Percentiles rank a stretch among this genome's conserved stretches.
Conservation (phyloP, 2,113 vertebrate genomes). For the Microcebus murinus region DNA sequence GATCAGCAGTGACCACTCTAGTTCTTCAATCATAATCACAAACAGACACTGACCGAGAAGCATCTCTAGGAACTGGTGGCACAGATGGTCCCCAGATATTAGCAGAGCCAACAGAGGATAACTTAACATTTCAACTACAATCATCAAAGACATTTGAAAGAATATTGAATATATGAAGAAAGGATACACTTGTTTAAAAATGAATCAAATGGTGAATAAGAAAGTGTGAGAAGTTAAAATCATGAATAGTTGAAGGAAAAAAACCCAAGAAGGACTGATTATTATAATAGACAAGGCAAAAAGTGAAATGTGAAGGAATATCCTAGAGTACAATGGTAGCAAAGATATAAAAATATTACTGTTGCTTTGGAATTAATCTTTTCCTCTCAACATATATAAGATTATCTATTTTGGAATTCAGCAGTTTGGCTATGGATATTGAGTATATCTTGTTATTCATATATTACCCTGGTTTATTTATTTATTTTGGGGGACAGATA, state of each 20-base stretch:
- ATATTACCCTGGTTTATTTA: not conserved
- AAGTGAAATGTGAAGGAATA: not conserved
- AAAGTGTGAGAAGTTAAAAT: not conserved
- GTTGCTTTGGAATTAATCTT: not conserved
- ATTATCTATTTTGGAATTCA: not conserved
- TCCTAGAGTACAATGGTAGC: not conserved
- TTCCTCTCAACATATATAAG: not conserved
- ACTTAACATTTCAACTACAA: not conserved
- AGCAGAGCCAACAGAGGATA: not conserved
- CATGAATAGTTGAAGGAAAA: not conserved
- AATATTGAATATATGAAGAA: not conserved
- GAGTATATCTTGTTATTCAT: not conserved
- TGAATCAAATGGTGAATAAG: not conserved
- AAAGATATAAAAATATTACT: not conserved
- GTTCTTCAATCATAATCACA: not conserved
- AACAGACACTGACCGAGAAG: not conserved
- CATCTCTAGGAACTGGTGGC: not conserved
- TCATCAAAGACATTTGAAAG: not conserved
- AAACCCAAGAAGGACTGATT: not conserved
- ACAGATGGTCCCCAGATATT: not conserved
- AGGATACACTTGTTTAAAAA: not conserved
- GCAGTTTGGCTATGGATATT: not conserved
- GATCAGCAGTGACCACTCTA: too few species aligned
- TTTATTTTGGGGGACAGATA: not conserved
- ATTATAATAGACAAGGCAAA: not conserved